Conservation (phyloP, 2,797 vertebrate species). For the Pseudochaenichthys georgianus region DNA sequence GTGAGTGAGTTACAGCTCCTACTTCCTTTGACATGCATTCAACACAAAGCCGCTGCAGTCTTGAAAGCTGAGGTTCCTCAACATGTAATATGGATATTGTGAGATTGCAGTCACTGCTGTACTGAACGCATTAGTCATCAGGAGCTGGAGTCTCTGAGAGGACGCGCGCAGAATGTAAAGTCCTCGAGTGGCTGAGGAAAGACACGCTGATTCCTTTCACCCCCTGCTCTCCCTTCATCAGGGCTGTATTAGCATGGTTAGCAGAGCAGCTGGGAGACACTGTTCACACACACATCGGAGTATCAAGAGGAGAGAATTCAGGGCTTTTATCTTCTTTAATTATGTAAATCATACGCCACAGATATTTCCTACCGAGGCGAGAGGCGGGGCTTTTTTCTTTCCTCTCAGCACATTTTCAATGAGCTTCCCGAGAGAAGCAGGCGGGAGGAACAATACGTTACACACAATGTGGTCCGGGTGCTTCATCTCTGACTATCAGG, state of each 20-base stretch:
- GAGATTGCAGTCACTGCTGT: constrained; percentile 40
- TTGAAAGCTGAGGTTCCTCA: constrained; percentile 19
- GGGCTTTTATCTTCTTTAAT: constrained; percentile 84
- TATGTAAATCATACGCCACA: constrained; percentile 82
- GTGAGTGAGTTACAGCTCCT: constrained; percentile 21
- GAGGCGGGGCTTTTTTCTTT: constrained; percentile 51
- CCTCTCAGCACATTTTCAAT: constrained; percentile 54
- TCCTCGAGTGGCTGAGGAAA: constrained; percentile 46
- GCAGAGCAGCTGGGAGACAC: constrained; percentile 67
- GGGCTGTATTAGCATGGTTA: constrained; percentile 73
- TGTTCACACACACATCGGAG: constrained; percentile 68
- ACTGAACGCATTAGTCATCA: constrained; percentile 54
- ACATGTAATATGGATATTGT: constrained; percentile 29
- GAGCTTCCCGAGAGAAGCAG: constrained; percentile 51
- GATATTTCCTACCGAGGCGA: constrained; percentile 74
- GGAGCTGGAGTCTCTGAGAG: constrained; percentile 45
- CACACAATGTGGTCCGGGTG: constrained; percentile 30
- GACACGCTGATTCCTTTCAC: constrained; percentile 56
- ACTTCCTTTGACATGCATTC: constrained; percentile 28
- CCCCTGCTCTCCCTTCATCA: constrained; percentile 73
- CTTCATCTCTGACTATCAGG: constrained; percentile 23
- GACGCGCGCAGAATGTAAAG: constrained; percentile 52
- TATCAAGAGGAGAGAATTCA: constrained; percentile 73
- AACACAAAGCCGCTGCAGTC: constrained; percentile 23
- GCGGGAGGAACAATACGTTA: constrained; percentile 53